A percentile compares a stretch with the other conserved stretches of the same genome.
These are phyloP conservation scores for Excalfactoria chinensis DNA, from an alignment of 2,113 vertebrate genomes.

Conservation along the genomic window DNA sequence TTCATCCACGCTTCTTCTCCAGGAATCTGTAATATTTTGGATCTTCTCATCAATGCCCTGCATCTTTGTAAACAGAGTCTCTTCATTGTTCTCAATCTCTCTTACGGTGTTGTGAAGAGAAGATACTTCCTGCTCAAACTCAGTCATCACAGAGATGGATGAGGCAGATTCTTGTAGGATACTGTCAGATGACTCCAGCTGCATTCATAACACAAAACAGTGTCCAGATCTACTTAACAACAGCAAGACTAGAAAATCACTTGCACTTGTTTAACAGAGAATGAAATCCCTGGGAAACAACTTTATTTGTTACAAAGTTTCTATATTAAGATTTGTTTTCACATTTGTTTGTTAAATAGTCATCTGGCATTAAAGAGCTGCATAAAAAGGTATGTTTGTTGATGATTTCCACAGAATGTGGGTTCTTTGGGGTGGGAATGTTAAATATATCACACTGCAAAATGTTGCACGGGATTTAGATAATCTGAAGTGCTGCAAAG, in stretches of 20 bases:
- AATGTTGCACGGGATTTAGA: neutral
- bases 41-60: slow-evolving; percentile 82
- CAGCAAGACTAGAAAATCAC: slow-evolving; percentile 26
- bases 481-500: neutral
- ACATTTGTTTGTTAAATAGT: neutral
- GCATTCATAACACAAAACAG: slow-evolving; percentile 94
- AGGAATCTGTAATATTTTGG: slow-evolving; percentile 83
- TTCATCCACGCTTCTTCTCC: slow-evolving; percentile 81
- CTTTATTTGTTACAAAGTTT: neutral
- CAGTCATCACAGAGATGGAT: slow-evolving; percentile 77
- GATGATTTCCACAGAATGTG: neutral
- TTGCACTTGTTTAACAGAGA: slow-evolving; percentile 29
- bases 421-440: neutral
- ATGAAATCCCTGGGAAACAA: neutral
- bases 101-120: slow-evolving; percentile 77
- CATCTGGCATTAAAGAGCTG: neutral
- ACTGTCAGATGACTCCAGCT: slow-evolving; percentile 89
- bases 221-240: slow-evolving; percentile 67
- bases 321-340: neutral
- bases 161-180: slow-evolving; percentile 81
- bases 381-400: neutral
- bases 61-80: slow-evolving; percentile 77
- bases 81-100: slow-evolving; percentile 80
- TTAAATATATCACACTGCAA: neutral
- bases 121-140: slow-evolving; percentile 84